Base-by-base conservation (phyloP, 1,140 invertebrate species). In the Drosophila punjabiensis region DNA sequence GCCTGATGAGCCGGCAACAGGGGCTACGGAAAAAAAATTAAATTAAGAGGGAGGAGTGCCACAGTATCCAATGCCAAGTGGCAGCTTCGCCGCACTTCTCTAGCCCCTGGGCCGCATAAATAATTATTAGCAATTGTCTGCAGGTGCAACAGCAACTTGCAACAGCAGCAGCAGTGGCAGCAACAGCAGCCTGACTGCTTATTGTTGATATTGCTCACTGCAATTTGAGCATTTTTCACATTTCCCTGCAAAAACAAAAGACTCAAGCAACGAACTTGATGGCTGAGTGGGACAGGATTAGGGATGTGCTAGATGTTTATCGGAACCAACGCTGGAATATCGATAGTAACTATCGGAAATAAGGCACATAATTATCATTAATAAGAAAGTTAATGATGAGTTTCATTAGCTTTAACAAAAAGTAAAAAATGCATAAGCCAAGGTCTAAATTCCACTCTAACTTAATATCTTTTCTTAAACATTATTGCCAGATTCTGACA, bases 61-160 rank as follows among this genome's bases (percentile, higher is more conserved):
- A 88, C 85, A 81, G 85, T 88, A 88, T 85, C 85, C 85, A 89
- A 87, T 87, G 83, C 83, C 83, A 79, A 61, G 73, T 81, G 67
- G 59, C 70, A 66, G 74, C 56, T 53, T 39, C 13, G 35, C 35
- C 47, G 39, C 62, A 55, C 77, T 75, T 64, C 79, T 74, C 77
- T 73, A 59, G 64, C 61, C 70, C 58, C 65, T 67, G 73, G 70
- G 83, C 81, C 76, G 79, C 82, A 89, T 90, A 90, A 89, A 89
- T 89, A 89, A 89, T 89, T 89, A 89, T 90, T 89, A 76, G 81
- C 85, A 89, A 89, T 85, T 89, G 85, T 89, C 79, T 89, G 85
- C 85, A 89, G 85, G 85, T 89, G 85, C 85, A 89, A 89, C 85
- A 75, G 48, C 73, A 61, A 61, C 70, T 74, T 50, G 62, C 71